These are phyloP conservation scores for Poecile atricapillus DNA, from an alignment of 2,113 vertebrate genomes.

Conservation along the genomic window DNA sequence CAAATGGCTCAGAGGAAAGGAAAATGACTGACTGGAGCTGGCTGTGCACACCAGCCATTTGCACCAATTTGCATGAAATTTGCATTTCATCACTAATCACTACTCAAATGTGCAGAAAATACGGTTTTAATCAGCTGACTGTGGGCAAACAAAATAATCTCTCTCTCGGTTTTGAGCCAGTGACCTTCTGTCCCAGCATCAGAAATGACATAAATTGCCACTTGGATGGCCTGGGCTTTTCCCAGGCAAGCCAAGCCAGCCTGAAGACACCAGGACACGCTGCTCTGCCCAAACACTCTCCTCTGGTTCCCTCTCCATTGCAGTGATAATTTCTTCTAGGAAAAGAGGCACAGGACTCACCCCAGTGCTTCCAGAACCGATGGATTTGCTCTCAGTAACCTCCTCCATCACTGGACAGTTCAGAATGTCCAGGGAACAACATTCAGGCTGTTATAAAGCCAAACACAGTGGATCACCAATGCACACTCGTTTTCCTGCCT, in stretches of 20 bases:
- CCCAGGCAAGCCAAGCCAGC: neutral
- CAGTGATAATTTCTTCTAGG: neutral
- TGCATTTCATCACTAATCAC: constrained; percentile 33
- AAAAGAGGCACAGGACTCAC: neutral
- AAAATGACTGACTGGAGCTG: neutral
- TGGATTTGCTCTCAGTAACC: neutral
- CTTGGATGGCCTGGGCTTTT: neutral
- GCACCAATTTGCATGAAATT: constrained; percentile 32
- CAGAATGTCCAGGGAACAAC: neutral
- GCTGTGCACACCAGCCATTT: neutral
- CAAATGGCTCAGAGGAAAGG: neutral
- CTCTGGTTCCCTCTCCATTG: neutral
- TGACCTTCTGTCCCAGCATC: neutral
- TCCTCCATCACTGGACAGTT: neutral
- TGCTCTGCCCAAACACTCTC: neutral
- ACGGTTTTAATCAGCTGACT: neutral
- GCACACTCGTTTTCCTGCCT: neutral
- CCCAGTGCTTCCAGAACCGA: neutral
- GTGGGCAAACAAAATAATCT: constrained; percentile 16
- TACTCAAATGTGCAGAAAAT: neutral
- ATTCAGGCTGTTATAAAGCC: neutral
- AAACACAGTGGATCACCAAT: neutral
- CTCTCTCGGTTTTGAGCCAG: neutral
- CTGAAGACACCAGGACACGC: neutral
- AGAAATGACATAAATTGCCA: neutral